phyloP scores from a whole-genome alignment of 2,797 vertebrate species.

The Eupleurogrammus muticus region DNA sequence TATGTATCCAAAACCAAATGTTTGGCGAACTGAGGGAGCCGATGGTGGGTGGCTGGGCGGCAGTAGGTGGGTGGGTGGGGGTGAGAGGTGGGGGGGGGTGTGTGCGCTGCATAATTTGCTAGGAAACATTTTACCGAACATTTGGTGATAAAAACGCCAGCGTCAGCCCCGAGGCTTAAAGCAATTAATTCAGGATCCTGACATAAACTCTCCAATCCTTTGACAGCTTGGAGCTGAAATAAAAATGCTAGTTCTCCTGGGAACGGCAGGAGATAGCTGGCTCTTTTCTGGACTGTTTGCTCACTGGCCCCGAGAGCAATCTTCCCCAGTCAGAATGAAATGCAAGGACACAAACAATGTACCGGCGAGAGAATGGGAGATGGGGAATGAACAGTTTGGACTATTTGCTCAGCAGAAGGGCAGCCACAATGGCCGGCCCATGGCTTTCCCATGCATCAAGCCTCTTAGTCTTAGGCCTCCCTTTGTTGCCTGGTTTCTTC shows the following conservation, averaged over 20 bases:
- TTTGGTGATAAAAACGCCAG: slow-evolving; percentile 93
- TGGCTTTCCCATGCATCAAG: slow-evolving; percentile 99
- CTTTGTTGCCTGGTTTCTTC: slow-evolving; percentile 95
- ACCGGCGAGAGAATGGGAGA: slow-evolving; percentile 99
- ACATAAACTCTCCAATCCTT: slow-evolving; percentile 99
- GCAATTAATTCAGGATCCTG: slow-evolving; percentile 99
- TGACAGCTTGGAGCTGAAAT: slow-evolving; percentile 99
- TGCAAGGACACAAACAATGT: slow-evolving; percentile 99
- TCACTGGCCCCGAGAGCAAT: slow-evolving; percentile 99
- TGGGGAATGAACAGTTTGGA: slow-evolving; percentile 99
- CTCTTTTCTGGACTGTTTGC: slow-evolving; percentile 99
- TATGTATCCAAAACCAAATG: slow-evolving; percentile 83
- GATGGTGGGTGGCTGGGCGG: not conserved
- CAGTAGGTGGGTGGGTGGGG: no score
- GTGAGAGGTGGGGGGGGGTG: slow-evolving; percentile 26
- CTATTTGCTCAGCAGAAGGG: slow-evolving; percentile 99
- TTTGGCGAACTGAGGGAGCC: slow-evolving; percentile 71
- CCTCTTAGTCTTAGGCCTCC: slow-evolving; percentile 91
- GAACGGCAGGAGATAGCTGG: slow-evolving; percentile 97
- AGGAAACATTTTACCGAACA: slow-evolving; percentile 91
- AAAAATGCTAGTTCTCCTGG: slow-evolving; percentile 99
- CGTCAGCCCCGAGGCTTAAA: slow-evolving; percentile 95
- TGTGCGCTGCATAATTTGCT: slow-evolving; percentile 83
- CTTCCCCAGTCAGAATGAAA: slow-evolving; percentile 99
- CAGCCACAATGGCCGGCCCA: slow-evolving; percentile 96